Percentiles rank a stretch among this genome's conserved stretches.
Evolutionary conservation across 2,797 vertebrate genomes (phyloP).

Genomic region (Dromococcyx pavoninus): DNA sequence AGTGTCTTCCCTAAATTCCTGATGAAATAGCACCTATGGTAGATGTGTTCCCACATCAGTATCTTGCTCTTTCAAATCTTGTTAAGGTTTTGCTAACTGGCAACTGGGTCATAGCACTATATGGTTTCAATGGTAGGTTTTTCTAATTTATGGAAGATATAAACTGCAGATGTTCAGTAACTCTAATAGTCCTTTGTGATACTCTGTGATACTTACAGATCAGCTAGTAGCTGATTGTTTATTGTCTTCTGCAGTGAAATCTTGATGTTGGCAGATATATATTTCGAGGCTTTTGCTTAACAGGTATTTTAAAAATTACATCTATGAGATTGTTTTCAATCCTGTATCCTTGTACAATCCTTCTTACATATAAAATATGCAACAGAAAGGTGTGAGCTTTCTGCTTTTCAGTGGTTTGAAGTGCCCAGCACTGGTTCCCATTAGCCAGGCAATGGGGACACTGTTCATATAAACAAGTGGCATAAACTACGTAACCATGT

Average conservation of each 20-base stretch:
- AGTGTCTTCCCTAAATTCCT: background rate
- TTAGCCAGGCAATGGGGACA: background rate
- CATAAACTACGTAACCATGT: background rate
- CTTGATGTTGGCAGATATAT: background rate
- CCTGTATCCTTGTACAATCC: background rate
- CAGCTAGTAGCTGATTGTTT: background rate
- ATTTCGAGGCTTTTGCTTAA: background rate
- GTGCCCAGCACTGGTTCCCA: fast-evolving
- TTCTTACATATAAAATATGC: fast-evolving
- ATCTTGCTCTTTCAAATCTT: background rate
- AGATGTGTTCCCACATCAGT: background rate
- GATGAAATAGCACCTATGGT: background rate
- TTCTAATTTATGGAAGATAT: background rate
- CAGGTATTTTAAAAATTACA: background rate
- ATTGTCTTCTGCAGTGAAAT: background rate
- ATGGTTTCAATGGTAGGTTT: background rate
- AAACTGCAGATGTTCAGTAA: background rate
- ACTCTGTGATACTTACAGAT: background rate
- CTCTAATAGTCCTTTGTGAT: background rate
- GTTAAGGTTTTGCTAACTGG: background rate
- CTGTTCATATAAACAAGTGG: background rate
- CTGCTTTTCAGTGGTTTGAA: background rate
- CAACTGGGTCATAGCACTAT: background rate
- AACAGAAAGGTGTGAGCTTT: background rate
- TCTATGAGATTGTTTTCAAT: background rate